Conservation (phyloP, 2,888 invertebrate genomes). For the Cephus runcator region DNA sequence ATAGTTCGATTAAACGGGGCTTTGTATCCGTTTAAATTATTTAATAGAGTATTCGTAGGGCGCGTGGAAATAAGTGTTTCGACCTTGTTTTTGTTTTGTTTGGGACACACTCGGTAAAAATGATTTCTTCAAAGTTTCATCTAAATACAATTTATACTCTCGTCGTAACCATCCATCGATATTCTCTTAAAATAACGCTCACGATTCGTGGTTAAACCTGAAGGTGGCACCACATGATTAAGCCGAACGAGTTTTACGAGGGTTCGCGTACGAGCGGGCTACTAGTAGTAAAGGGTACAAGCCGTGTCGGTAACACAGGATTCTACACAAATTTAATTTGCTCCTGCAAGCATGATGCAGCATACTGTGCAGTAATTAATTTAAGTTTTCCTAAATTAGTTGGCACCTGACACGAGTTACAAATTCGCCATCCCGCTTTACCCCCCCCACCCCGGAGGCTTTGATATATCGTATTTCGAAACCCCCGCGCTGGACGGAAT, state of each 20-base stretch:
- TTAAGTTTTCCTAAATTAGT: constrained; percentile 19
- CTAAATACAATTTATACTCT: neutral
- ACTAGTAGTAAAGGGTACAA: neutral
- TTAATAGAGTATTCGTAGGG: neutral
- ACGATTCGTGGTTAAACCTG: neutral
- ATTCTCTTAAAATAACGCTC: neutral
- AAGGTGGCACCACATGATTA: neutral
- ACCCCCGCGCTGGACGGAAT: neutral
- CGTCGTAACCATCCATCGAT: neutral
- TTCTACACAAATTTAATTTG: constrained; percentile 1
- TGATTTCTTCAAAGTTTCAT: neutral
- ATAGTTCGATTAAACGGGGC: neutral
- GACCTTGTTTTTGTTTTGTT: too few relatives aligned
- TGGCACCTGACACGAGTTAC: constrained; percentile 17
- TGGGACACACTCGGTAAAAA: neutral
- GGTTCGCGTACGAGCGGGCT: neutral
- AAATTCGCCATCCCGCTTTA: constrained; percentile 6
- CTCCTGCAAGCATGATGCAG: neutral
- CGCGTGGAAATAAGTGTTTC: too few relatives aligned
- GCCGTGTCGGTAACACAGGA: constrained; percentile 13
- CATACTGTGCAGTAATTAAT: constrained; percentile 13
- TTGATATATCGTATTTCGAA: constrained; percentile 19
- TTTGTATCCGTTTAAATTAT: neutral
- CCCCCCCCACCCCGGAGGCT: neutral
- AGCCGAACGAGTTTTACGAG: neutral